phyloP scores from a whole-genome alignment of 2,797 vertebrate genomes.

The Manis javanica region DNA sequence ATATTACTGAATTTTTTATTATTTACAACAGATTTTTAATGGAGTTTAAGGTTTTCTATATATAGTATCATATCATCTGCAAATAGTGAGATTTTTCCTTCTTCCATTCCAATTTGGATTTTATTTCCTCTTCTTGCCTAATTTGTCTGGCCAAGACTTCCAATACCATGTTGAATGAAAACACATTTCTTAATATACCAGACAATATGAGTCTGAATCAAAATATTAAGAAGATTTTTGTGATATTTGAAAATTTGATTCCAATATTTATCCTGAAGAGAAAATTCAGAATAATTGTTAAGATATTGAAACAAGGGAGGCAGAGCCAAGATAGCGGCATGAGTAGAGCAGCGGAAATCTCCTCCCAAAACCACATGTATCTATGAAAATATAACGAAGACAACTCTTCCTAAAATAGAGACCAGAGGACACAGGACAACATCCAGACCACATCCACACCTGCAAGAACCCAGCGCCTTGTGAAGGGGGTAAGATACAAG shows the following conservation, averaged over 20 bases:
- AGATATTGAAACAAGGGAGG: not conserved
- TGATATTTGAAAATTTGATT: not conserved
- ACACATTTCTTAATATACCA: not conserved
- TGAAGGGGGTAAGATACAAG: no score
- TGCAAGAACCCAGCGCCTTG: no score
- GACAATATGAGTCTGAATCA: not conserved
- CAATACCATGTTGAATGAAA: not conserved
- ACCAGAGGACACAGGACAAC: no score
- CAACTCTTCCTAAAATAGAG: no score
- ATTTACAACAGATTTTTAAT: not conserved
- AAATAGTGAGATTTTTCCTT: not conserved
- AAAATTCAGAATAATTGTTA: not conserved
- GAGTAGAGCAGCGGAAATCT: no score
- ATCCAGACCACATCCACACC: no score
- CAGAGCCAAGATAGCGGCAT: no score
- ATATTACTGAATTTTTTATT: not conserved
- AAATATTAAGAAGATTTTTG: not conserved
- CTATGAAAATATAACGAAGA: no score
- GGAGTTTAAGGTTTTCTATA: not conserved
- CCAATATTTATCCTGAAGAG: not conserved
- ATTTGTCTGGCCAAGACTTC: not conserved
- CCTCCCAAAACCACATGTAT: no score
- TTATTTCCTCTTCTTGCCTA: not conserved
- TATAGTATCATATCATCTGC: not conserved
- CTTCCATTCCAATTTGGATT: not conserved